Percentiles rank a stretch among this genome's conserved stretches.
phyloP scores from a whole-genome alignment of 1,140 invertebrate genomes.

The Brachionus rotundiformis region DNA sequence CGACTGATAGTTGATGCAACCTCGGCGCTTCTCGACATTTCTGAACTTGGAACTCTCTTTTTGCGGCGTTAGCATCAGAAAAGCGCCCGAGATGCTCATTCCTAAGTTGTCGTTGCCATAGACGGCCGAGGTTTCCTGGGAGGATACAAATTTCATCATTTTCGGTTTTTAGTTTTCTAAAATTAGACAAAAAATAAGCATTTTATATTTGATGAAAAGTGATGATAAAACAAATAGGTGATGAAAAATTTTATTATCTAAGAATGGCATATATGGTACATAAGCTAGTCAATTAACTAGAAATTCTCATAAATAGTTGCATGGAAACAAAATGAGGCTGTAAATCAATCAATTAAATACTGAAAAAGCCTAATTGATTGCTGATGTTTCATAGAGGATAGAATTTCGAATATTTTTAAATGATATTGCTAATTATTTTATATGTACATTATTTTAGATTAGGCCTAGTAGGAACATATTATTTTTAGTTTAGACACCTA shows the following conservation, averaged over 20 bases:
- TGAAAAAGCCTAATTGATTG: slow-evolving; percentile 30
- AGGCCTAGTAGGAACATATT: slow-evolving; percentile 29
- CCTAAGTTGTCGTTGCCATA: slow-evolving; percentile 27
- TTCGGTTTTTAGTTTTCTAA: not conserved
- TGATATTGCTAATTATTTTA: slow-evolving; percentile 45
- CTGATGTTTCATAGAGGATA: slow-evolving; percentile 2
- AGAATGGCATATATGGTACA: not conserved
- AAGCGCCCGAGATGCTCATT: not conserved
- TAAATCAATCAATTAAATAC: slow-evolving; percentile 46
- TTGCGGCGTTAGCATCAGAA: slow-evolving; percentile 26
- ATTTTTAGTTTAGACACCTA: slow-evolving; percentile 37
- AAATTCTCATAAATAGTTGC: slow-evolving; percentile 5
- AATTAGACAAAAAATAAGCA: not conserved
- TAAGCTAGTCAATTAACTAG: slow-evolving; percentile 21
- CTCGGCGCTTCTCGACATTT: not conserved
- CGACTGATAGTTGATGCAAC: not conserved
- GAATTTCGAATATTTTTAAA: slow-evolving; percentile 32
- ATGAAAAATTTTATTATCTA: slow-evolving; percentile 9
- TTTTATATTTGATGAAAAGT: slow-evolving; percentile 20
- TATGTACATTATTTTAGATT: slow-evolving; percentile 26
- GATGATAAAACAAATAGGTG: not conserved
- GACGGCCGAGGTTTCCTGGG: not conserved
- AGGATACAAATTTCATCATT: not conserved
- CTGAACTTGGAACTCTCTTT: not conserved
- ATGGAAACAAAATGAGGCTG: not conserved